phyloP scores from a whole-genome alignment of 1,140 invertebrate genomes.

The Periplaneta americana region DNA sequence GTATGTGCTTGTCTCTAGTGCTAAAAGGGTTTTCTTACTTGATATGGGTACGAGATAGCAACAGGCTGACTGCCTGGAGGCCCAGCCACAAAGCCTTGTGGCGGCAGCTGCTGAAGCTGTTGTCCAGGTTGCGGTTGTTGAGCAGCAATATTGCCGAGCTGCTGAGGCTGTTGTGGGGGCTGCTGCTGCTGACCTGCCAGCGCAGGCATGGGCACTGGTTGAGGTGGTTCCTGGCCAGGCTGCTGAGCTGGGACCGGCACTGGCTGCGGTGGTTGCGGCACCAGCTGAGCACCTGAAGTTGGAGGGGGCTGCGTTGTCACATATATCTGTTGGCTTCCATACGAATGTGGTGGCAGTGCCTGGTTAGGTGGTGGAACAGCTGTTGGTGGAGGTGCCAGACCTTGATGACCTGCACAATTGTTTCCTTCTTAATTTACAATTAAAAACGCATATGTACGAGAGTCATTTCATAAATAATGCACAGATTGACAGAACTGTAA shows the following conservation, averaged over 20 bases:
- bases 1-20: no score
- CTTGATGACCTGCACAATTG: neutral
- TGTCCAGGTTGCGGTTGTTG: neutral
- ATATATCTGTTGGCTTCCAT: neutral
- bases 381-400: neutral
- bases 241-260: neutral
- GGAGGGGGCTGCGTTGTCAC: neutral
- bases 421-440: no score
- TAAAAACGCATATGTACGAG: no score
- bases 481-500: no score
- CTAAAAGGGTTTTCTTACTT: conserved; percentile 2
- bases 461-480: no score
- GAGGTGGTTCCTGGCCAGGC: neutral
- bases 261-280: neutral
- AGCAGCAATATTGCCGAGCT: neutral
- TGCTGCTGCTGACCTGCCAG: conserved; percentile 11
- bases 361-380: neutral
- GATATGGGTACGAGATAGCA: conserved; percentile 11
- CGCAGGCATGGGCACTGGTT: neutral
- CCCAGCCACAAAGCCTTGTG: conserved; percentile 6
- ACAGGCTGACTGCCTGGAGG: neutral
- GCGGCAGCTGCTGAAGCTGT: conserved; percentile 19
- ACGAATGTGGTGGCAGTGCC: neutral
- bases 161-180: conserved; percentile 1
- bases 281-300: neutral